Base-by-base conservation (phyloP, 1,140 invertebrate genomes). In the Leptinotarsa lineolata region DNA sequence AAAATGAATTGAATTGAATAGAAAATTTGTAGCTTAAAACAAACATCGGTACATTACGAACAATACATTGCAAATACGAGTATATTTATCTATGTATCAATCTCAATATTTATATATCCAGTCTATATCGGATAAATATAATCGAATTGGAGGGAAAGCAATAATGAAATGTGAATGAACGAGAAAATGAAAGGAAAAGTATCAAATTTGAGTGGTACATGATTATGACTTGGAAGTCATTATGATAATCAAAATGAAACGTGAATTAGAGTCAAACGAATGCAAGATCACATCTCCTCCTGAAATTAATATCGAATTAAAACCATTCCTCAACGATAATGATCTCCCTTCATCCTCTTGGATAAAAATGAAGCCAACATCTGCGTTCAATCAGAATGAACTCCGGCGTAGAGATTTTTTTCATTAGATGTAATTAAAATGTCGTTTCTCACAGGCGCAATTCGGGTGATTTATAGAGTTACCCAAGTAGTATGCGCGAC, bases 381-480 rank as follows among this genome's bases (percentile, higher is more conserved):
- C 61, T 64, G 61, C 21, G 61, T n/a, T 64, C 61, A 64, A 64
- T 64, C 61, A 64, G 24, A 64, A 64, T 64, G 61, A 64, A 64
- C 61, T 64, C 16, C 21, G 13, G 48, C 24, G 21, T 21, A 64
- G 61, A 8, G 8, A 64, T 64, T 64, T 64, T 64, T 64, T 64
- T 30, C 61, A 64, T 64, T 30, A 64, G 61, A 64, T 15, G 61
- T 64, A 64, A 64, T 64, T 64, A 64, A 64, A 64, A 64, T 30
- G 20, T 64, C 61, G 61, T 64, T 64, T 21, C 21, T 30, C 24
- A 20, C 61, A 64, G 61, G 24, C 70, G 59, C 69, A 76, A 76
- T 76, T 76, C 71, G 60, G 70, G 68, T 76, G 74, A 76, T 76
- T 76, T 76, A 76, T 67, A 70, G 71, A 70, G 67, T 73, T 73